Evolutionary conservation across 2,113 vertebrate species (phyloP), one percentile per base, ranked within the genome.

Genomic region (Misgurnus mizolepis): DNA sequence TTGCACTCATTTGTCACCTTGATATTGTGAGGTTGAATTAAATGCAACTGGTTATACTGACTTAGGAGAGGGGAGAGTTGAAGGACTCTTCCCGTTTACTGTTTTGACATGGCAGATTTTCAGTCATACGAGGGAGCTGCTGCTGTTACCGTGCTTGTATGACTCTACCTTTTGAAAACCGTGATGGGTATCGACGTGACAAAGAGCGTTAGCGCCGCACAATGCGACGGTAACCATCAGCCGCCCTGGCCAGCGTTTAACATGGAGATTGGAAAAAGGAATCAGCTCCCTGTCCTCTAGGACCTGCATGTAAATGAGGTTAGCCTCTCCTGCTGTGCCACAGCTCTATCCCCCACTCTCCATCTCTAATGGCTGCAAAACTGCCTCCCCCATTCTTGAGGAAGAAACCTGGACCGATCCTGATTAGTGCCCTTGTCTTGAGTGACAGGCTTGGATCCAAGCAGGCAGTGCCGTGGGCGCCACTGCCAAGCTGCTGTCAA

Each of bases 251-350:
- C 90, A 91, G 85, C 89, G 86, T 93, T 93, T 91, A 92, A 91
- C 92, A 93, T 92, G 88, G 92, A 91, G 91, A 92, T 92, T 91
- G 92, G 89, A 92, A 92, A 53, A 92, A 83, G 86, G 88, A 91
- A 93, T 91, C 91, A 91, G 87, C 88, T 49, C 76, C 6, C 66
- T 50, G 34, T 71, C 84, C 84, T 89, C 84, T 89, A 90, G 89
- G 90, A 91, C 92, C 90, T 91, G 91, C 92, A 93, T 94, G 92
- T 90, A 93, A 92, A 94, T 93, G 90, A 92, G 91, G 90, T 84
- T 91, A 92, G 89, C 84, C 85, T 89, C 90, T 91, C 91, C 89
- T 88, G 88, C 91, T 90, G 88, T 89, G 91, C 90, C 87, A 79
- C 86, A 85, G 89, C 85, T 86, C 89, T 87, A 83, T 81, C 85